These are phyloP conservation scores for Brachyhypopomus gauderio DNA, from an alignment of 2,113 vertebrate genomes.

Conservation along the genomic window DNA sequence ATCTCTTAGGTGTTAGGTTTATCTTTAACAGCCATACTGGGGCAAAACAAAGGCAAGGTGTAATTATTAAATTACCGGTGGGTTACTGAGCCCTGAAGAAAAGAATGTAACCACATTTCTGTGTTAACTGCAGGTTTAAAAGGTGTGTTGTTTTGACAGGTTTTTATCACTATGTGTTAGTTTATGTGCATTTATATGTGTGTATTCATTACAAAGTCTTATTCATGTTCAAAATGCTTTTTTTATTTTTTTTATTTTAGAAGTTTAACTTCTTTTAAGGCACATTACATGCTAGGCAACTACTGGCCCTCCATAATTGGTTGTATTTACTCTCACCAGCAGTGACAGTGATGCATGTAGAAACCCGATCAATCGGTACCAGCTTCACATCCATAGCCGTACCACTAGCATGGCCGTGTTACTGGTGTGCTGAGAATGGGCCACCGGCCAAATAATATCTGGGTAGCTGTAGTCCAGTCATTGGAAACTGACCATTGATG, in stretches of 20 bases:
- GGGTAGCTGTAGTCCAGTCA: too few relatives aligned
- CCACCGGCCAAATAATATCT: too few relatives aligned
- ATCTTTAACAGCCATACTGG: slow-evolving; percentile 57
- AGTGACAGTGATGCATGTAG: too few relatives aligned
- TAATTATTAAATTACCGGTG: slow-evolving; percentile 45
- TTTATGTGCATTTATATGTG: neutral
- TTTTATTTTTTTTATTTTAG: neutral
- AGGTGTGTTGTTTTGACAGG: neutral
- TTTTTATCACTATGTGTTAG: neutral
- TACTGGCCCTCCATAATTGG: too few relatives aligned
- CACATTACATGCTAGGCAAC: too few relatives aligned
- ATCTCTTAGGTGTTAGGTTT: slow-evolving; percentile 52
- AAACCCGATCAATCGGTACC: too few relatives aligned
- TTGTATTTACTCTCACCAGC: too few relatives aligned
- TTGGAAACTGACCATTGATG: too few relatives aligned
- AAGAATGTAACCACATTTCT: slow-evolving; percentile 8
- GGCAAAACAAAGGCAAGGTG: slow-evolving; percentile 40
- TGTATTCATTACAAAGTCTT: neutral
- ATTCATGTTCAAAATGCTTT: neutral
- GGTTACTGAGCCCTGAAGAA: neutral
- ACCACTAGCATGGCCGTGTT: too few relatives aligned
- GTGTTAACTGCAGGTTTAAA: neutral
- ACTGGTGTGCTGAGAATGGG: too few relatives aligned
- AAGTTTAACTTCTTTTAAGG: too few relatives aligned
- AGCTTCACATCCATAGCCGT: too few relatives aligned